Percentiles rank a stretch among this genome's conserved stretches.
Conservation (phyloP, 2,888 invertebrate species). For the Platyscelio sp. region DNA sequence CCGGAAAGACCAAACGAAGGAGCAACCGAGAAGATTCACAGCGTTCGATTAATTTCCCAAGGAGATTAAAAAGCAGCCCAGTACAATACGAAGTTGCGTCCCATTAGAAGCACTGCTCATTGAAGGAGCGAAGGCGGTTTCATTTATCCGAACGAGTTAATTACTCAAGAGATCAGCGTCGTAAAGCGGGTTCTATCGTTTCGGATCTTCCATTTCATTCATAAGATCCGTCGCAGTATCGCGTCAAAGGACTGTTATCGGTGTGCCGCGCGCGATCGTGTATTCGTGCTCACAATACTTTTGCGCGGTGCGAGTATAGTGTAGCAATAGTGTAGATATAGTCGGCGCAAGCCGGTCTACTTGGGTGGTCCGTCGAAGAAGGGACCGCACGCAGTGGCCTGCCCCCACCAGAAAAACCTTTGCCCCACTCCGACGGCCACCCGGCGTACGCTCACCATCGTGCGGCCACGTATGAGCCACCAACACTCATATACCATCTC, state of each 20-base stretch:
- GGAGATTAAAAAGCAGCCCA: not conserved
- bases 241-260: constrained; percentile 65
- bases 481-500: constrained; percentile 76
- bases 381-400: constrained; percentile 85
- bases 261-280: constrained; percentile 28
- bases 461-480: constrained; percentile 62
- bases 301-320: constrained; percentile 51
- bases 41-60: not conserved
- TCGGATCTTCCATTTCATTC: constrained; percentile 72
- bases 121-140: constrained; percentile 35
- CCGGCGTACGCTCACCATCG: constrained; percentile 74
- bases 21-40: not conserved
- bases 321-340: constrained; percentile 65
- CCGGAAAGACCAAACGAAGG: too few relatives aligned
- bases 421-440: constrained; percentile 73
- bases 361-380: constrained; percentile 85
- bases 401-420: constrained; percentile 84
- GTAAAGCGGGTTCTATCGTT: constrained; percentile 63
- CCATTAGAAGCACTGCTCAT: constrained; percentile 42
- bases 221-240: constrained; percentile 70
- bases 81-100: constrained; percentile 15
- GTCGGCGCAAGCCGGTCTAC: constrained; percentile 82
- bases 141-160: constrained; percentile 62
- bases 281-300: constrained; percentile 45
- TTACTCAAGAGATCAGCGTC: constrained; percentile 46